Evolutionary conservation across 2,797 vertebrate genomes (phyloP).

Genomic region (Pterois miles): DNA sequence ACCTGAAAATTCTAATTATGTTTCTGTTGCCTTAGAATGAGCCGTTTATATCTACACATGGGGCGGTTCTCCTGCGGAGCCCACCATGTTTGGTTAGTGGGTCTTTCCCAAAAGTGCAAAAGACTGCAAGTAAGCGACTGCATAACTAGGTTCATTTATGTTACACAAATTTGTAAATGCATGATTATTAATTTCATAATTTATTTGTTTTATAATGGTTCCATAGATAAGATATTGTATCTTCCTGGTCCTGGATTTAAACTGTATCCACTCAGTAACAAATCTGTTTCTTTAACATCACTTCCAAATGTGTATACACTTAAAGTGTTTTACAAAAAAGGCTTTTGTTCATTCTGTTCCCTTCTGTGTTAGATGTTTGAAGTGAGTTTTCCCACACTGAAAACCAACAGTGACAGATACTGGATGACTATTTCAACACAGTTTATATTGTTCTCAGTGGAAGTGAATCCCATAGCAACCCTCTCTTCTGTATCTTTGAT

Average conservation of each 20-base stretch:
- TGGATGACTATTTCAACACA: conserved; percentile 64
- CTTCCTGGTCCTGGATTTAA: neutral
- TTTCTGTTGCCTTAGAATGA: no score
- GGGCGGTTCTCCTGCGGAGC: no score
- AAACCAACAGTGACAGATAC: conserved; percentile 54
- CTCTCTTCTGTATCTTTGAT: conserved; percentile 75
- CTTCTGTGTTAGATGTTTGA: conserved; percentile 38
- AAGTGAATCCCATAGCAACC: conserved; percentile 57
- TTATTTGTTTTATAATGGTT: neutral
- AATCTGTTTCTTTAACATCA: neutral
- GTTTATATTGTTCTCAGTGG: conserved; percentile 70
- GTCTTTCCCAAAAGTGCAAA: no score
- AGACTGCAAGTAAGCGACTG: no score
- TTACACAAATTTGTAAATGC: neutral
- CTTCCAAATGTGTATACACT: neutral
- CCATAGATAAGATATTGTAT: neutral
- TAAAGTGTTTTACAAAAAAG: neutral
- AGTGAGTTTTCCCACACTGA: conserved; percentile 36
- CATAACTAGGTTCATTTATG: neutral
- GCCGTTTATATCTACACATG: no score
- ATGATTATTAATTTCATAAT: neutral
- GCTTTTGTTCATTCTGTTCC: neutral
- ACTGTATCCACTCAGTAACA: neutral
- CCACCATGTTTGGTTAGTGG: neutral
- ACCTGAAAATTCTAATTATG: no score